Percentiles rank a stretch among this genome's conserved stretches.
Evolutionary conservation across 2,113 vertebrate species (phyloP).

Genomic region (Xyliphius kryptos): DNA sequence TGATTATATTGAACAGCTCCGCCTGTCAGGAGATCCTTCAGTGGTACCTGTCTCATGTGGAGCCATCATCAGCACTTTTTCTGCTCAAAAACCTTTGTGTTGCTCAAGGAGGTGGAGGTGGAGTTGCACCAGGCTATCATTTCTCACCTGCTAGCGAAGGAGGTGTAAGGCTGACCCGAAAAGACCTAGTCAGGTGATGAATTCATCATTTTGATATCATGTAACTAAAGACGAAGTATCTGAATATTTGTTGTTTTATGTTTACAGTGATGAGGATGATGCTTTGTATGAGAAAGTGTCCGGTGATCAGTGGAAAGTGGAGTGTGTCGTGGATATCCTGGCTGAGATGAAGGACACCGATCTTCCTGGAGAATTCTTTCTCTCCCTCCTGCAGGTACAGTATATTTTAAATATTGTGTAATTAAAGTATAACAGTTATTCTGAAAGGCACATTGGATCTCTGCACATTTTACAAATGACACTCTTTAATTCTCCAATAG

Average conservation of each 20-base stretch:
- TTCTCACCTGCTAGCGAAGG: slow-evolving; percentile 72
- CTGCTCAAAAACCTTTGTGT: slow-evolving; percentile 66
- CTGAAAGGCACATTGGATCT: too few species aligned
- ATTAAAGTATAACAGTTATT: too few species aligned
- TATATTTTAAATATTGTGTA: too few species aligned
- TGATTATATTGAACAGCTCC: slow-evolving; percentile 59
- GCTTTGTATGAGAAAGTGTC: slow-evolving; percentile 80
- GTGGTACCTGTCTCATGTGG: slow-evolving; percentile 76
- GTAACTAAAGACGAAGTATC: too few species aligned
- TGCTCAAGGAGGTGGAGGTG: slow-evolving; percentile 50
- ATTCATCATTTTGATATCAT: neutral
- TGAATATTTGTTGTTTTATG: too few species aligned
- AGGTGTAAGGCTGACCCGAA: slow-evolving; percentile 60
- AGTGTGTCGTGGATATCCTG: slow-evolving; percentile 76
- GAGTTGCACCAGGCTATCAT: slow-evolving; percentile 56
- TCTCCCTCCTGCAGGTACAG: slow-evolving; percentile 84
- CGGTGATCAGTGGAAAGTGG: slow-evolving; percentile 75
- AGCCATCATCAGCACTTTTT: slow-evolving; percentile 52
- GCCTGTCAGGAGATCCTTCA: slow-evolving; percentile 82
- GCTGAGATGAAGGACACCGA: slow-evolving; percentile 71
- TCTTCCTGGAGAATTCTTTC: slow-evolving; percentile 86
- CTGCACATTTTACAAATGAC: too few species aligned
- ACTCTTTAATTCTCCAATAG: too few species aligned
- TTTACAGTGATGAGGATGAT: slow-evolving; percentile 76
- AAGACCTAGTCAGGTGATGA: slow-evolving; percentile 66